Evolutionary conservation across 2,113 vertebrate genomes (phyloP), one percentile per base, ranked within the genome.

Genomic region (Strix uralensis): DNA sequence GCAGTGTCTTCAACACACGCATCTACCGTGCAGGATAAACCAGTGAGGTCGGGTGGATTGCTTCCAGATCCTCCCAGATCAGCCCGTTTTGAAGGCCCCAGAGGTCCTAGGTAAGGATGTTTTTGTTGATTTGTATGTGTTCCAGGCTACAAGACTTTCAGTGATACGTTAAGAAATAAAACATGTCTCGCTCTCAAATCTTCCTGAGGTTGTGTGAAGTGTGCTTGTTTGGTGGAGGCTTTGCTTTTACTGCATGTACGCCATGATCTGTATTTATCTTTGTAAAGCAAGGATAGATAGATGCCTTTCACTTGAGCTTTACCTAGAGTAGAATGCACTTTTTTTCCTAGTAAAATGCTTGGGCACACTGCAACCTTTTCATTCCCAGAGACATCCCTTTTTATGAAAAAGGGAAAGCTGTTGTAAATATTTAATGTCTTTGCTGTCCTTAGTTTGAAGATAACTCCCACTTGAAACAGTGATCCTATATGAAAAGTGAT

Each of bases 101-200:
- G 98, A 97, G 98, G 98, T 46, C 98, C 98, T 97, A 98, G 98
- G 99, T 99, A 97, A 97, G 98, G 90, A 85, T 92, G 36, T 4
- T 69, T 92, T 75, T 61, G 26, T 61, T 84, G 26, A 38, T 81
- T 79, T 79, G 9, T 69, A 22, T 3, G 0, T 44, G 21, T 86
- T 84, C 30, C 22, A 52, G 27, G 32, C 58, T 77, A 15, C 32
- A 42, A 47, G 46, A 30, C 36, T 23, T 88, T 36, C 54, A 65
- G 26, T 59, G 51, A n/a, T 89, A 7, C 10, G 29, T 86, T 72
- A 69, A 81, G 34, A 88, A 89, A 38, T 36, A 0, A 74, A 86
- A 46, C 12, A 7, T 12, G 13, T 58, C 61, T 66, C 44, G 23
- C 17, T 62, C 29, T 79, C n/a, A 51, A 0, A 61, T 70, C 18